Conservation (phyloP, 2,113 vertebrate species). For the Thryonomys swinderianus region DNA sequence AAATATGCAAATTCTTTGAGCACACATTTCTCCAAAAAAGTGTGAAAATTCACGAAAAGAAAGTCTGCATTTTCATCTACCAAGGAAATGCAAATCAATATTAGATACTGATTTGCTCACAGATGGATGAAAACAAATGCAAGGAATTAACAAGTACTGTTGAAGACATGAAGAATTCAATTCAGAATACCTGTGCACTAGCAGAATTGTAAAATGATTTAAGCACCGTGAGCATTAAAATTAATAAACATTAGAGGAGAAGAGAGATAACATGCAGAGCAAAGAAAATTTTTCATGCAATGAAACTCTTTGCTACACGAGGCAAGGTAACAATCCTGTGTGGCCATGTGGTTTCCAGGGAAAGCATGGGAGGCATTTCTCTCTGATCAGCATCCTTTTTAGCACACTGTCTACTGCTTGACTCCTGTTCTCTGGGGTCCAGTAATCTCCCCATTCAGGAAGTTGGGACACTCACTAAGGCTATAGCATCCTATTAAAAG, state of each 20-base stretch:
- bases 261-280: neutral
- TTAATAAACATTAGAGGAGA: neutral
- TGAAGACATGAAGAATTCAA: neutral
- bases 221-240: neutral
- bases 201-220: neutral
- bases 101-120: neutral
- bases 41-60: neutral
- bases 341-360: no score
- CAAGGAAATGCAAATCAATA: neutral
- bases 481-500: no score
- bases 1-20: neutral
- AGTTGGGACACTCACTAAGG: no score
- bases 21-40: neutral
- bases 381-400: no score
- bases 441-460: no score
- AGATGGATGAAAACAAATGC: neutral
- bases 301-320: neutral
- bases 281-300: neutral
- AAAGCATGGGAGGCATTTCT: no score
- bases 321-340: no score
- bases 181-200: neutral
- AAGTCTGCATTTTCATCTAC: neutral
- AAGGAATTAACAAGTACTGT: neutral
- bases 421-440: no score
- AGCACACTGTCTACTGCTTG: no score